Base-by-base conservation (phyloP, 2,113 vertebrate species). In the Toxostoma redivivum region DNA sequence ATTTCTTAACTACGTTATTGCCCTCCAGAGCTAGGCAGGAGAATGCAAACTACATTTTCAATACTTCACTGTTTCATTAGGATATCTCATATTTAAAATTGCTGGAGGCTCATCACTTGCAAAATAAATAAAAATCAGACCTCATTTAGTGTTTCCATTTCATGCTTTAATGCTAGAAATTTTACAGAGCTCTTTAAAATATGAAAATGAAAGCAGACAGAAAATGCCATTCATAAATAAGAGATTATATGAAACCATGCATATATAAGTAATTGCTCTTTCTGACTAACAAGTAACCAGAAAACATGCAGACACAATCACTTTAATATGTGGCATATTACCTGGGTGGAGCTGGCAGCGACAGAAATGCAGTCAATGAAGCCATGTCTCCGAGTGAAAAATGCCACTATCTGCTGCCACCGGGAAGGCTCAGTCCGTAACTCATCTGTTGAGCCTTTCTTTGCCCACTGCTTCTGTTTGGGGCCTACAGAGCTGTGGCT, bases 341-440 rank as follows among this genome's bases (percentile, higher is more conserved):
- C 99, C 99, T 99, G 99, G 97, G 98, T 95, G 97, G 98, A 98
- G 97, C 98, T 98, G 86, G 98, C 98, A 94, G 98, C 97, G 6
- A 98, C 98, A 54, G 98, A 99, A 96, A 99, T 99, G 98, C 99
- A 99, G 98, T 99, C 99, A 84, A 99, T 99, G 98, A 99, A 99
- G 94, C 98, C 98, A 83, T 98, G 99, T 96, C 99, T 98, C 92
- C 98, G 98, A 86, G 99, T 98, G 97, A 99, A 99, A 98, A 99
- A 99, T 45, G 98, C 98, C 57, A 99, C 98, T 92, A 99, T 98
- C 98, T 99, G 99, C 98, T 99, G 99, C 99, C 99, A 99, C 87
- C 99, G 98, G 40, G 99, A 99, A 94, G 99, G 98, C 87, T 98
- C 98, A 12, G 97, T 97, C 42, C 98, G 97, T 81, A 99, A 96